phyloP scores from a whole-genome alignment of 2,113 vertebrate species.

The Daphoenositta chrysoptera region DNA sequence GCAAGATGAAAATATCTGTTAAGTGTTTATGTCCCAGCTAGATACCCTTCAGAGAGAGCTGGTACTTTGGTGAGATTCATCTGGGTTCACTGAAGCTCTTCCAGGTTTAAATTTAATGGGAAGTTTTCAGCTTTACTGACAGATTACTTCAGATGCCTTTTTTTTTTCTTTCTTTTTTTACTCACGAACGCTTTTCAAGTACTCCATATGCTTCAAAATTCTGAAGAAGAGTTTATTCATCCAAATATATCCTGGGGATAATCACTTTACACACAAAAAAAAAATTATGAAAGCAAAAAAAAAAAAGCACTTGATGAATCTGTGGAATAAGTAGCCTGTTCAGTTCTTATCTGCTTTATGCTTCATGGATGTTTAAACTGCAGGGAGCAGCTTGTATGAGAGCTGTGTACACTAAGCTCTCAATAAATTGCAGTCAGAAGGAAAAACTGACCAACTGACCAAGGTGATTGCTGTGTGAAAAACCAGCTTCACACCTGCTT shows the following conservation, averaged over 20 bases:
- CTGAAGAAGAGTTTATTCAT: background rate
- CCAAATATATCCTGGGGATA: background rate
- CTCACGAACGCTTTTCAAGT: background rate
- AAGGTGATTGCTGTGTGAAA: background rate
- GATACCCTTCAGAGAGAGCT: background rate
- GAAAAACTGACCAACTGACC: background rate
- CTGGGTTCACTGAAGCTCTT: background rate
- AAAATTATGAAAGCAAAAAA: background rate
- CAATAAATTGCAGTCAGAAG: background rate
- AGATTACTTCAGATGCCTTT: background rate
- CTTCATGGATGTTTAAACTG: background rate
- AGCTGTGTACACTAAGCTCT: background rate
- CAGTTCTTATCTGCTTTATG: background rate
- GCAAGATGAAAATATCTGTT: background rate
- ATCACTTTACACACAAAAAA: background rate
- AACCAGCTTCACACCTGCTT: background rate
- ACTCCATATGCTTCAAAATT: background rate
- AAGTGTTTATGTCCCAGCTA: background rate
- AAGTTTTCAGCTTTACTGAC: background rate
- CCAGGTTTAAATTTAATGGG: background rate
- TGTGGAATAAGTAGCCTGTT: background rate
- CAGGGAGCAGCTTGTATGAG: background rate
- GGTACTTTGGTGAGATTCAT: background rate
- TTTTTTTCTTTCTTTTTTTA: background rate
- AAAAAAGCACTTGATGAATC: background rate